Base-by-base conservation (phyloP, 2,113 vertebrate genomes). In the Rousettus leschenaultii region DNA sequence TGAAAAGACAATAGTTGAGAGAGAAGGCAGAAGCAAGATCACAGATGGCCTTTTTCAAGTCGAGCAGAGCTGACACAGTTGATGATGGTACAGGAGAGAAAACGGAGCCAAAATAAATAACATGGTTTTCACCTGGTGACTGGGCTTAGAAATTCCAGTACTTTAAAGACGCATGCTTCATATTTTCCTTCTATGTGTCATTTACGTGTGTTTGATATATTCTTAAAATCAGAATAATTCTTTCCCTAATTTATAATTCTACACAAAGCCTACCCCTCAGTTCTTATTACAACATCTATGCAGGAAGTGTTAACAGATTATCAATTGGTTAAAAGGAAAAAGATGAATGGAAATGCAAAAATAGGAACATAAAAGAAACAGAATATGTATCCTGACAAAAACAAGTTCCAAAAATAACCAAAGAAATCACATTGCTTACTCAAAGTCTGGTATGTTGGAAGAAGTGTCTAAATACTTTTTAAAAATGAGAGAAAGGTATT, bases 211-310 rank as follows among this genome's bases (percentile, higher is more conserved):
- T 71, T 74, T 75, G 57, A 78, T 10, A 18, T 48, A 33, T 35
- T 94, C 68, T 92, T 94, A 79, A 93, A 86, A 68, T 45, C 40
- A 92, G 65, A 85, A 85, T 38, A 77, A 78, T 59, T 91, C 26
- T 65, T 61, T 74, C 8, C 21, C 43, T 89, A 73, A 92, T 71
- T 43, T 85, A 19, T 48, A 96, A 79, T 86, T 83, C 43, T 68
- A 38, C 87, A 22, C 21, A 70, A 30, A 24, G 24, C 5, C 74
- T 75, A 74, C 61, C 43, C 26, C 45, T 95, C 45, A 45, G 48
- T 57, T 91, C 13, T 66, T 92, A 7, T 35, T 71, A 90, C 1
- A 75, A 19, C 53, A 13, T 70, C 26, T 40, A 66, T 26, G 40
- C 9, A 66, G n/a, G 55, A 94, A 71, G 19, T 28, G 6, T 2